These are phyloP conservation scores for Aphidoletes aphidimyza DNA, from an alignment of 2,888 invertebrate genomes.

Conservation along the genomic window DNA sequence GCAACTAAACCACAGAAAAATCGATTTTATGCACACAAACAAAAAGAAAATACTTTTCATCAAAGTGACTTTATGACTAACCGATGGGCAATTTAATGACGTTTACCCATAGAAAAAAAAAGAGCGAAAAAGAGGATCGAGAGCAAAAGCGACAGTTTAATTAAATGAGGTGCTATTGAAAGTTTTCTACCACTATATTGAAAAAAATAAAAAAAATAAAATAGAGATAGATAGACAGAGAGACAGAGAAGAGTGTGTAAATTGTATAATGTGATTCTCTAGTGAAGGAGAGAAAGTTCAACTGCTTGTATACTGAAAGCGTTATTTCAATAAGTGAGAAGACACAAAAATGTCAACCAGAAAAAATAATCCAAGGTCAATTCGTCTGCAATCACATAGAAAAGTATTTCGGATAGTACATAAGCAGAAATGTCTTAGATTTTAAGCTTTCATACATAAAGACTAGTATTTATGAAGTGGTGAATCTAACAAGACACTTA, in stretches of 20 bases:
- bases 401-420: neutral
- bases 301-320: conserved; percentile 2
- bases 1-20: too few relatives aligned
- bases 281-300: neutral
- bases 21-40: neutral
- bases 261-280: neutral
- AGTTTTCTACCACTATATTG: neutral
- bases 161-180: neutral
- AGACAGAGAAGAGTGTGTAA: too few relatives aligned
- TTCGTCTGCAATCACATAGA: conserved; percentile 1
- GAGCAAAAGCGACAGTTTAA: neutral
- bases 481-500: too few relatives aligned
- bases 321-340: conserved; percentile 15
- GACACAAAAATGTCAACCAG: neutral
- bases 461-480: too few relatives aligned
- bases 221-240: too few relatives aligned
- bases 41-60: neutral
- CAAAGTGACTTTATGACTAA: neutral
- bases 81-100: neutral
- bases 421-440: conserved; percentile 2
- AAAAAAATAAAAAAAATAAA: too few relatives aligned
- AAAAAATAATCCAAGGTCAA: conserved; percentile 31
- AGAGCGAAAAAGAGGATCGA: neutral
- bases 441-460: too few relatives aligned
- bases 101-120: too few relatives aligned